Evolutionary conservation across 2,113 vertebrate genomes (phyloP).

Genomic region (Centropristis striata): DNA sequence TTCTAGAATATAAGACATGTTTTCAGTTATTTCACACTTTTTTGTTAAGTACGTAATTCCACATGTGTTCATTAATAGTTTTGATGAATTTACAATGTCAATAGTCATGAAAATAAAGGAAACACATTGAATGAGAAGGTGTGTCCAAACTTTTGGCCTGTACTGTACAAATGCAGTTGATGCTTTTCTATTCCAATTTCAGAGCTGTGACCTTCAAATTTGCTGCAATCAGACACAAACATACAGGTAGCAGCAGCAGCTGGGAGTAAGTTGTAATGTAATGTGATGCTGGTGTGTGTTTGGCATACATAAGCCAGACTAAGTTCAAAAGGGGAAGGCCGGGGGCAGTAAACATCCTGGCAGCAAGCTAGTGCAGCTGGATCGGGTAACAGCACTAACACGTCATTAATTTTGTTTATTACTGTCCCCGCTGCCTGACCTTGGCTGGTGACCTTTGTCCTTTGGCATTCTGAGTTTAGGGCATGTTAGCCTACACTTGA

Average conservation of each 20-base stretch:
- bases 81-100: too few relatives aligned
- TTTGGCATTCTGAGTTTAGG: conserved; percentile 22
- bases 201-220: neutral
- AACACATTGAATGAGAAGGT: too few relatives aligned
- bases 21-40: too few relatives aligned
- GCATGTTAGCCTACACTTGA: neutral
- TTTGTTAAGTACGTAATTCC: too few relatives aligned
- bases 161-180: neutral
- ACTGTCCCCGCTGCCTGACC: conserved; percentile 6
- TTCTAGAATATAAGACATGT: too few relatives aligned
- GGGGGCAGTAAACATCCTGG: conserved; percentile 5
- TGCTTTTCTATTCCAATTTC: neutral
- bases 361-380: neutral
- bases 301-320: conserved; percentile 1
- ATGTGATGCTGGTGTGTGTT: neutral
- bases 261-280: neutral
- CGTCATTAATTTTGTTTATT: conserved; percentile 42
- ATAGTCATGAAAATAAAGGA: too few relatives aligned
- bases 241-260: neutral
- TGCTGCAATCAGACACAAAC: neutral
- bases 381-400: conserved; percentile 48
- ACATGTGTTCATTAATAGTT: too few relatives aligned
- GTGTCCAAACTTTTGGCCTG: too few relatives aligned
- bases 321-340: neutral
- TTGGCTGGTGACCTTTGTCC: conserved; percentile 40